These are phyloP conservation scores for Trichopoda pennipes DNA, from an alignment of 2,888 invertebrate species.

Conservation along the genomic window DNA sequence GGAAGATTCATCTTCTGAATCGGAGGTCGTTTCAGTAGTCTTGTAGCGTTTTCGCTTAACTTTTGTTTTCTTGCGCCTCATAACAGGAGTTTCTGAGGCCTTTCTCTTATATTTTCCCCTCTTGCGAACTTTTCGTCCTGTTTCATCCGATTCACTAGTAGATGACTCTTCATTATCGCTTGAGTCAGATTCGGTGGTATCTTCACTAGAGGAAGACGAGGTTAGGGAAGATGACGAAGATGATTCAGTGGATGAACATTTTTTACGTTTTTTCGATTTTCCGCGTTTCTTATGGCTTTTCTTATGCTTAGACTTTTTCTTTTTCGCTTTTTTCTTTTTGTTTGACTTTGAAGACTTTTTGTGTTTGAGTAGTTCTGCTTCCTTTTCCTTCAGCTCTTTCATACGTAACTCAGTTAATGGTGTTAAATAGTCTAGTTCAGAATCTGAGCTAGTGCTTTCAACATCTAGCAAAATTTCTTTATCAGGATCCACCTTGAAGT, in stretches of 20 bases:
- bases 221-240: constrained; percentile 63
- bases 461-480: constrained; percentile 96
- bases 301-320: constrained; percentile 66
- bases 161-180: constrained; percentile 80
- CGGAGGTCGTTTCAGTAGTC: constrained; percentile 72
- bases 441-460: constrained; percentile 96
- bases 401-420: constrained; percentile 90
- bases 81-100: constrained; percentile 73
- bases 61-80: constrained; percentile 77
- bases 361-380: constrained; percentile 82
- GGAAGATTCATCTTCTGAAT: constrained; percentile 71
- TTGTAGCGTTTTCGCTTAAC: constrained; percentile 76
- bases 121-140: constrained; percentile 77
- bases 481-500: constrained; percentile 89
- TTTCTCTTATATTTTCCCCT: constrained; percentile 79
- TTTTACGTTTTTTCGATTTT: constrained; percentile 70
- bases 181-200: constrained; percentile 75
- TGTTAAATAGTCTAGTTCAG: constrained; percentile 89
- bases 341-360: constrained; percentile 61
- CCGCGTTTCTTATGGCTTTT: constrained; percentile 66
- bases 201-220: constrained; percentile 65
- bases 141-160: constrained; percentile 77
- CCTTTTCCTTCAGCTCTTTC: constrained; percentile 87
- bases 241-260: constrained; percentile 57
- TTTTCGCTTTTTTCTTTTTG: constrained; percentile 68